Evolutionary conservation across 2,797 vertebrate genomes (phyloP).

Genomic region (Oreochromis grahami): DNA sequence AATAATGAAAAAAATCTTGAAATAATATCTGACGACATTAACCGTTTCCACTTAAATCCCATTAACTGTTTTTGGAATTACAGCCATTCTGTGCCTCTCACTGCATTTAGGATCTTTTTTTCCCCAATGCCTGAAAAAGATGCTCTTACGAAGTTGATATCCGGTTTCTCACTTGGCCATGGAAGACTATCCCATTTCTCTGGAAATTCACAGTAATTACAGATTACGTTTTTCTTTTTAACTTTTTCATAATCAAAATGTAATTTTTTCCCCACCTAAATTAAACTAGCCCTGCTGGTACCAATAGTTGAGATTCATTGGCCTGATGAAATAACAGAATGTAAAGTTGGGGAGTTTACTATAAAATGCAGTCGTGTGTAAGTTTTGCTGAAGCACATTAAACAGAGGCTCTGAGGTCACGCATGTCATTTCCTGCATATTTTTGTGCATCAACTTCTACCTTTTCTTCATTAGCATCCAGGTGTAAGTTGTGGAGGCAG

Average conservation of each 20-base stretch:
- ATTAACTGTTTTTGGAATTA: accelerated
- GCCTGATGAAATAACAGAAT: neutral
- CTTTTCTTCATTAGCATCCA: neutral
- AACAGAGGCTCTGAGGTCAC: neutral
- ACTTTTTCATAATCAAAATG: accelerated
- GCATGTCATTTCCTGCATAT: neutral
- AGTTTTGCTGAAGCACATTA: neutral
- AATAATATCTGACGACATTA: neutral
- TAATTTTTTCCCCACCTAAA: neutral
- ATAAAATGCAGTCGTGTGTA: neutral
- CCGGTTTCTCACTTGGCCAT: neutral
- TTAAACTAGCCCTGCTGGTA: neutral
- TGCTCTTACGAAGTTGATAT: neutral
- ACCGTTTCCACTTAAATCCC: neutral
- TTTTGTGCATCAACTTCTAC: accelerated
- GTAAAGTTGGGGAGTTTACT: neutral
- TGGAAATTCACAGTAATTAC: neutral
- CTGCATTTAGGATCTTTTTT: neutral
- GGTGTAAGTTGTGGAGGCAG: accelerated
- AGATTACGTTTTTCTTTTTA: neutral
- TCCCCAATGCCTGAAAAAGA: accelerated
- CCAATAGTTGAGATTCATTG: neutral
- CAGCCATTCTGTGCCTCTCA: neutral
- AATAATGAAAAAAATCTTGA: neutral
- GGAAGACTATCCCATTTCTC: neutral